These are phyloP conservation scores for Cremastinae sp. DNA, from an alignment of 2,888 invertebrate species.

Conservation along the genomic window DNA sequence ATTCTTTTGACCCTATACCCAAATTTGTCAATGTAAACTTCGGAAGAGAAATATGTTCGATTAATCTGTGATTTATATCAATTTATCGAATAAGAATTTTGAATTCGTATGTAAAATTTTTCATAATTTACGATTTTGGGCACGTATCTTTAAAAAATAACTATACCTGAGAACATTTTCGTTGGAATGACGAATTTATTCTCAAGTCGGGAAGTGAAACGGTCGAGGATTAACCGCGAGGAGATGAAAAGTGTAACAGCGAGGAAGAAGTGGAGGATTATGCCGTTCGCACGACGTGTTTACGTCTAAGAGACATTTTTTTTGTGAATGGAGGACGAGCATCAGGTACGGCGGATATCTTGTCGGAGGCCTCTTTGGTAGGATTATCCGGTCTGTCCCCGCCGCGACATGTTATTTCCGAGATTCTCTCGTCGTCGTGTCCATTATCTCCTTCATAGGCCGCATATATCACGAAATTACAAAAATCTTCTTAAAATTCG, in stretches of 20 bases:
- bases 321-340: conserved; percentile 39
- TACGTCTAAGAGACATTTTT: conserved; percentile 73
- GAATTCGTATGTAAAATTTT: too few species aligned
- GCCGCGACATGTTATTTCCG: conserved; percentile 8
- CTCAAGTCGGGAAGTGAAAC: conserved; percentile 40
- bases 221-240: conserved; percentile 63
- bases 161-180: not conserved
- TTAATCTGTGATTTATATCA: too few species aligned
- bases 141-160: too few species aligned
- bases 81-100: too few species aligned
- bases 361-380: conserved; percentile 54
- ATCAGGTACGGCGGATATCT: conserved; percentile 37
- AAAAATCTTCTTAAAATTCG: conserved; percentile 7
- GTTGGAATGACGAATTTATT: conserved; percentile 5
- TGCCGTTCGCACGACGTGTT: conserved; percentile 69
- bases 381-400: conserved; percentile 60
- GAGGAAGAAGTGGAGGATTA: conserved; percentile 51
- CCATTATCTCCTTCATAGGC: conserved; percentile 9
- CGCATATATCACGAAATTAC: not conserved
- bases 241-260: conserved; percentile 56
- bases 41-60: too few species aligned
- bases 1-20: too few species aligned
- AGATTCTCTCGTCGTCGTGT: conserved; percentile 27
- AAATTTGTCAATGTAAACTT: too few species aligned
- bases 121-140: too few species aligned